Evolutionary conservation across 2,888 invertebrate species (phyloP), one percentile per base, ranked within the genome.

Genomic region (Cataglyphis albicans): DNA sequence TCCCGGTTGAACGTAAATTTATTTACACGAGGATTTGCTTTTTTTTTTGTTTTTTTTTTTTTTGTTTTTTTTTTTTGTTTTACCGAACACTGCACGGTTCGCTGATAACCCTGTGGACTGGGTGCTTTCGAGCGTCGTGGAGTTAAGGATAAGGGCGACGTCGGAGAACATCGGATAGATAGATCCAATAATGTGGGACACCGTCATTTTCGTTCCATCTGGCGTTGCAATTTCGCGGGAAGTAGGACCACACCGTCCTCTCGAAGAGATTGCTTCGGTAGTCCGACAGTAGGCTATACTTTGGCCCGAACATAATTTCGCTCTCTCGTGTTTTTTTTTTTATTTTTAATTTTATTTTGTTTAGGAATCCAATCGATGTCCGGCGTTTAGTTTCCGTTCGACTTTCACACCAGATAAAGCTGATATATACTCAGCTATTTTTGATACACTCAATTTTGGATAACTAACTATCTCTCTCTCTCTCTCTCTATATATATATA

Each of bases 181-280:
- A n/a, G n/a, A n/a, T n/a, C 32, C 48, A 41, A 12, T 67, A 67
- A 76, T 55, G 78, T 78, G 57, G 70, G 70, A 78, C 68, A 32
- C 55, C 41, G 41, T 80, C 59, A 61, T 80, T 48, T 70, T 80
- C 72, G 78, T 70, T n/a, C 59, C 70, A 59, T 78, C 78, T 80
- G 72, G 57, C 25, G 68, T 29, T 70, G 78, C 72, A 80, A 80
- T 80, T 80, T 80, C 59, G 59, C 72, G 59, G 35, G 32, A 59
- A 41, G 18, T 18, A 70, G 57, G 57, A 70, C 55, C 78, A 48
- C 21, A 44, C 35, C 44, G 5, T 32, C 12, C 12, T 59, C 41
- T 21, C 48, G 12, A 67, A 59, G n/a, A 44, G 59, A 70, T 70
- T 32, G 68, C 38, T 41, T 57, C 78, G 0, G 72, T 52, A 68